Evolutionary conservation across 1,140 invertebrate species (phyloP), one percentile per base, ranked within the genome.

Genomic region (Drosophila pandora): DNA sequence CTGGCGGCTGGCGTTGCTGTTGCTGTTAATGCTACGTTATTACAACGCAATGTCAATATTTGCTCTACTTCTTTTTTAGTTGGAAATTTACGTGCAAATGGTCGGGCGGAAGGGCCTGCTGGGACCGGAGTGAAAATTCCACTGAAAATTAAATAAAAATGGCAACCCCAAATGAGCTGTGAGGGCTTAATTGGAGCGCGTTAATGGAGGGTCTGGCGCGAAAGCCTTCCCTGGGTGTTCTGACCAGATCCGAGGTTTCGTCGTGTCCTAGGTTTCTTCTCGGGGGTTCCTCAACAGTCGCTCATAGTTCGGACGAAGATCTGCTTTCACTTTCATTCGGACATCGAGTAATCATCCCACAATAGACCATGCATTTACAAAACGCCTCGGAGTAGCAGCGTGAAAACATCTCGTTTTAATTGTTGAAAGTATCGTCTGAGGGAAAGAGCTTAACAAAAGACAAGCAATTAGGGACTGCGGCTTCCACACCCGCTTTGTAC

Each of bases 1-100:
- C 67, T 43, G 54, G 63, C 68, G 25, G 17, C 17, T 4, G 25
- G 25, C 25, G 25, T 25, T 41, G 62, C 41, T 32, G 49, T 54
- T 54, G 43, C 43, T 80, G 76, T 65, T 88, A 88, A 89, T 88
- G 84, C 84, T 79, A 75, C 84, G 76, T 88, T 88, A 88, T 88
- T 88, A 88, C 83, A 88, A 88, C 83, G 83, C 76, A 88, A 89
- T 88, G 79, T 79, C 79, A 88, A 88, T 88, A 88, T 88, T 88
- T 88, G 68, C 71, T 68, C 12, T 48, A 57, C 64, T 57, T 69
- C 50, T 34, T 69, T 55, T 43, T 69, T 63, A 47, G 21, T 57
- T 75, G 77, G 73, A 76, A 79, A 76, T 85, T 76, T 79, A 71
- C 69, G 60, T 76, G 82, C 72, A 85, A 84, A 65, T 79, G 79